Conservation (phyloP, 2,888 invertebrate species). For the Drosophila anceps region DNA sequence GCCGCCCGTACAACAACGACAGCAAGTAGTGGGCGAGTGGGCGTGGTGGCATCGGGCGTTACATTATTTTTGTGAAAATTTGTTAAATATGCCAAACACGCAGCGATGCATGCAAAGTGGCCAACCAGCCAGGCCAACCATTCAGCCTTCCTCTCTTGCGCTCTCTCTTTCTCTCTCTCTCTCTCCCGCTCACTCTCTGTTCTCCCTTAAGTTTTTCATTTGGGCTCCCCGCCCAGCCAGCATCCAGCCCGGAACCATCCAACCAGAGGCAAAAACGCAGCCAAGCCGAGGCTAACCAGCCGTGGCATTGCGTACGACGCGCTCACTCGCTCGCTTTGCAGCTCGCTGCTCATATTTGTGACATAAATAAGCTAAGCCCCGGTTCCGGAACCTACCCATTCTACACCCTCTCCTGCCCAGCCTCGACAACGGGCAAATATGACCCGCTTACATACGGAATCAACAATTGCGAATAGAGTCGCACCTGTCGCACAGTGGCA, state of each 20-base stretch:
- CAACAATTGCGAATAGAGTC: slow-evolving; percentile 31
- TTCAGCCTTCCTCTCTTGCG: not conserved
- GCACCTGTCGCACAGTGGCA: slow-evolving; percentile 49
- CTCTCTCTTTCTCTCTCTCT: not conserved
- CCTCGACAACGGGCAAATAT: slow-evolving; percentile 60
- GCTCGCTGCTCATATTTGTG: slow-evolving; percentile 75
- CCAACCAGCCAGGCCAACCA: slow-evolving; percentile 31
- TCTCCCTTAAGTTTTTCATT: slow-evolving; percentile 1
- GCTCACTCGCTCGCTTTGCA: slow-evolving; percentile 40
- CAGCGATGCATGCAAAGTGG: slow-evolving; percentile 81
- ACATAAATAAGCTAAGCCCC: slow-evolving; percentile 76
- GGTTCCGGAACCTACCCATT: slow-evolving; percentile 8
- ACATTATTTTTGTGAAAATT: slow-evolving; percentile 79
- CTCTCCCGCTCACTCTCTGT: not conserved
- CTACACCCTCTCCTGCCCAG: too few species aligned
- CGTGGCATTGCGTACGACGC: slow-evolving; percentile 74
- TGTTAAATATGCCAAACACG: slow-evolving; percentile 81
- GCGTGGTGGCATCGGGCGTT: slow-evolving; percentile 39
- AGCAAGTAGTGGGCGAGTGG: slow-evolving; percentile 4
- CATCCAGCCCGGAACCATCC: slow-evolving; percentile 28
- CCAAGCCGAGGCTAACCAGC: slow-evolving; percentile 65
- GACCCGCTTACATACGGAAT: slow-evolving; percentile 67
- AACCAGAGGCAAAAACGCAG: slow-evolving; percentile 45
- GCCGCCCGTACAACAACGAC: slow-evolving; percentile 54
- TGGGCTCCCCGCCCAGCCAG: not conserved